These are phyloP conservation scores for Dione vanillae DNA, from an alignment of 2,888 invertebrate species.

Conservation along the genomic window DNA sequence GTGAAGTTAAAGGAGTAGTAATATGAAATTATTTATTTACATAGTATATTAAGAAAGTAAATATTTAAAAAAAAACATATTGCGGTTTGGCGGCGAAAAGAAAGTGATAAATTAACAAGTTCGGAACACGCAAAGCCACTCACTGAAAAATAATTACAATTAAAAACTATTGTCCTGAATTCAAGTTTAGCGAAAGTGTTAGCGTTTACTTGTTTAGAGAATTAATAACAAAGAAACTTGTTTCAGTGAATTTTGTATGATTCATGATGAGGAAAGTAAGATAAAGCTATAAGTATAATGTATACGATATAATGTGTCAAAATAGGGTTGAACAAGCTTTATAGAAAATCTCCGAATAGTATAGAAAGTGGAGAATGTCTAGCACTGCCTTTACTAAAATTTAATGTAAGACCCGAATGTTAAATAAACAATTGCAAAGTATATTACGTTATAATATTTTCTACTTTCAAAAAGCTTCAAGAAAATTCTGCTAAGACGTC, in stretches of 20 bases:
- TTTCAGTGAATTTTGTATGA: conserved; percentile 17
- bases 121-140: conserved; percentile 40
- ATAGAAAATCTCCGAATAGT: not conserved
- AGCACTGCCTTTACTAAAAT: too few relatives aligned
- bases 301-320: not conserved
- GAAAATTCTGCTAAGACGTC: too few relatives aligned
- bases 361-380: not conserved
- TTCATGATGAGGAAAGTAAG: conserved; percentile 16
- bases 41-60: not conserved
- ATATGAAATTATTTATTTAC: not conserved
- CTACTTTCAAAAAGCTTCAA: too few relatives aligned
- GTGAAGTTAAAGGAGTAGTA: not conserved
- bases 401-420: too few relatives aligned
- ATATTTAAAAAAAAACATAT: conserved; percentile 20
- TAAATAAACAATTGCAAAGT: too few relatives aligned
- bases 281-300: not conserved
- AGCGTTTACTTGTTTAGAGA: conserved; percentile 29
- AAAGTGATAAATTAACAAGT: conserved; percentile 41
- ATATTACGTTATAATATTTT: too few relatives aligned
- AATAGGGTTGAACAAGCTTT: not conserved
- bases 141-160: conserved; percentile 42
- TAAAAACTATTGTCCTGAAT: conserved; percentile 45
- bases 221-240: conserved; percentile 30
- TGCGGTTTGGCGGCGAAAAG: conserved; percentile 24
- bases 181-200: conserved; percentile 44